A percentile compares a stretch with the other conserved stretches of the same genome.
Conservation (phyloP, 2,113 vertebrate species). For the Nothoprocta perdicaria region DNA sequence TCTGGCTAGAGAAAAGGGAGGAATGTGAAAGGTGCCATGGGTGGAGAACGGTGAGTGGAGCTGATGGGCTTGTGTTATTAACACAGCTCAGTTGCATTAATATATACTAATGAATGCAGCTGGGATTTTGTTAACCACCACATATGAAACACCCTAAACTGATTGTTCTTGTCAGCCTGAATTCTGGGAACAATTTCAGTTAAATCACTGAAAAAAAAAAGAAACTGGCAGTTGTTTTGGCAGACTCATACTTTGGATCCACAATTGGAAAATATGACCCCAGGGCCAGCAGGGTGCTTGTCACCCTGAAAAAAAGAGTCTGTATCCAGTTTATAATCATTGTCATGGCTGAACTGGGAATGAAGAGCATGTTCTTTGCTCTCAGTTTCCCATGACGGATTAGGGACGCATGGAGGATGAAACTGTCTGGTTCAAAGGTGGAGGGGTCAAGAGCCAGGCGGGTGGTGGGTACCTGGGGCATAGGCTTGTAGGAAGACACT, state of each 20-base stretch:
- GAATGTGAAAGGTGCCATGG: not conserved
- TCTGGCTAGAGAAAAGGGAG: not conserved
- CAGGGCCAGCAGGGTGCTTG: not conserved
- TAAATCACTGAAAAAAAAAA: not conserved
- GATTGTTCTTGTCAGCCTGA: not conserved
- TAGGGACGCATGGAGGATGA: rapidly evolving
- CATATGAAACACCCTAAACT: not conserved
- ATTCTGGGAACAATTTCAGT: not conserved
- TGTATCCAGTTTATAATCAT: not conserved
- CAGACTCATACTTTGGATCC: not conserved
- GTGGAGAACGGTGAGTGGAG: not conserved
- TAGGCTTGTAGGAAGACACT: not conserved
- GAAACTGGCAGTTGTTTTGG: not conserved
- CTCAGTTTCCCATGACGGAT: not conserved
- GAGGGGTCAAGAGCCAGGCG: not conserved
- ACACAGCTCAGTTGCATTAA: not conserved
- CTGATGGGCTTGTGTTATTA: not conserved
- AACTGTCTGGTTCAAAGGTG: not conserved
- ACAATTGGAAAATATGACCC: not conserved
- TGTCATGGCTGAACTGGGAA: not conserved
- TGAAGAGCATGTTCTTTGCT: rapidly evolving
- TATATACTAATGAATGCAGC: too few species aligned
- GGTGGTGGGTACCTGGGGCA: not conserved
- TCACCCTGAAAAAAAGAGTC: not conserved
- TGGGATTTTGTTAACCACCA: not conserved